phyloP scores from a whole-genome alignment of 2,113 vertebrate species.

The Gasterosteus aculeatus region DNA sequence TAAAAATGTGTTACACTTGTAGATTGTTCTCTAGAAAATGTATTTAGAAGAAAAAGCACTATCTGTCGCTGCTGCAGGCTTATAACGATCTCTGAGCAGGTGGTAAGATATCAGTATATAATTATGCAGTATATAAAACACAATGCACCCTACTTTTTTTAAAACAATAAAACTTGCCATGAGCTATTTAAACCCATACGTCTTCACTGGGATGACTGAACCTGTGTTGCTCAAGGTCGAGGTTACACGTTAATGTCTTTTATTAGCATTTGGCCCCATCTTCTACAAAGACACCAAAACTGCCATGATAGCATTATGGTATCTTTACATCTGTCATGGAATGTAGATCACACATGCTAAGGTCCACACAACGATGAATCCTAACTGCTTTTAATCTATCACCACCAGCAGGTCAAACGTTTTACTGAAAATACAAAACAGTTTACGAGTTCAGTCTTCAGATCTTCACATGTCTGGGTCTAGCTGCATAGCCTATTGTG shows the following conservation, averaged over 20 bases:
- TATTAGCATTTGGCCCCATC: not conserved
- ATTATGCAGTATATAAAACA: not conserved
- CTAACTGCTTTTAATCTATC: not conserved
- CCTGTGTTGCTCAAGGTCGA: not conserved
- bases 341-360: not conserved
- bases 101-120: not conserved
- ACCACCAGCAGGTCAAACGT: not conserved
- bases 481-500: too few relatives aligned
- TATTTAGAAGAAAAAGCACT: constrained; percentile 50
- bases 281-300: not conserved
- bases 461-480: too few relatives aligned
- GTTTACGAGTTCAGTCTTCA: too few relatives aligned
- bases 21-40: constrained; percentile 42
- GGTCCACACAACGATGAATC: not conserved
- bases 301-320: not conserved
- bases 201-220: not conserved
- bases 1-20: constrained; percentile 12
- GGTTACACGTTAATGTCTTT: constrained; percentile 1
- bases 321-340: not conserved
- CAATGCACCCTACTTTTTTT: not conserved
- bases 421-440: not conserved
- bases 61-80: constrained; percentile 21
- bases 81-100: constrained; percentile 8
- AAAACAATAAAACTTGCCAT: not conserved
- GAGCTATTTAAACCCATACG: not conserved